Conservation (phyloP, 2,797 vertebrate species). For the Propithecus deckenii region DNA sequence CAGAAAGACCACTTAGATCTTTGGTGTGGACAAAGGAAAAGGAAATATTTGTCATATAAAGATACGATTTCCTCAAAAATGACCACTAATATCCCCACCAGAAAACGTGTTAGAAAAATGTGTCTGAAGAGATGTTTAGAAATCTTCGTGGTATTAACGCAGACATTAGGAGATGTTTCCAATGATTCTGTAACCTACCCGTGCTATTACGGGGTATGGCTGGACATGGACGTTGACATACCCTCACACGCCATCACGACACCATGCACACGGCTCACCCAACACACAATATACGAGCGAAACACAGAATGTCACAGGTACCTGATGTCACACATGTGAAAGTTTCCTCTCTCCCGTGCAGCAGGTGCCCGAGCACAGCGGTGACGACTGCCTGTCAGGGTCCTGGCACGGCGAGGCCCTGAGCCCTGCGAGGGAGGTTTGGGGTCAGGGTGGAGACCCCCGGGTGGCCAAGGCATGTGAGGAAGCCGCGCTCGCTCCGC, state of each 20-base stretch:
- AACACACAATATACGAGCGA: neutral
- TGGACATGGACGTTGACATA: too few species aligned
- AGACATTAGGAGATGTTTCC: neutral
- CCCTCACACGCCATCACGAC: neutral
- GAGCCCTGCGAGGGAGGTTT: too few species aligned
- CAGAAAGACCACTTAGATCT: neutral
- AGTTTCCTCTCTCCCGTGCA: neutral
- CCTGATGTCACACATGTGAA: neutral
- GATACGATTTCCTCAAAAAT: neutral
- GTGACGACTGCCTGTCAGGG: neutral
- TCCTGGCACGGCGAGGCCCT: too few species aligned
- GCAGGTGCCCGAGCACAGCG: too few species aligned
- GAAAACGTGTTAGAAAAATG: neutral
- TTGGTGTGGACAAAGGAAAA: neutral
- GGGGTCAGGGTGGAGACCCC: too few species aligned
- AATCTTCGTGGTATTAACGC: neutral
- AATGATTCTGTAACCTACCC: too few species aligned
- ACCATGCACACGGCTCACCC: accelerated
- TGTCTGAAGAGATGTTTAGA: neutral
- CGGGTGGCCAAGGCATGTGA: neutral
- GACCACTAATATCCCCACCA: neutral
- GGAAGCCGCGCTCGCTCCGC: neutral
- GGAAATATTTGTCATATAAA: neutral
- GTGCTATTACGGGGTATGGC: neutral
- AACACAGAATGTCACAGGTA: neutral